Evolutionary conservation across 1,140 invertebrate species (phyloP).

Genomic region (Dreissena rostriformis): DNA sequence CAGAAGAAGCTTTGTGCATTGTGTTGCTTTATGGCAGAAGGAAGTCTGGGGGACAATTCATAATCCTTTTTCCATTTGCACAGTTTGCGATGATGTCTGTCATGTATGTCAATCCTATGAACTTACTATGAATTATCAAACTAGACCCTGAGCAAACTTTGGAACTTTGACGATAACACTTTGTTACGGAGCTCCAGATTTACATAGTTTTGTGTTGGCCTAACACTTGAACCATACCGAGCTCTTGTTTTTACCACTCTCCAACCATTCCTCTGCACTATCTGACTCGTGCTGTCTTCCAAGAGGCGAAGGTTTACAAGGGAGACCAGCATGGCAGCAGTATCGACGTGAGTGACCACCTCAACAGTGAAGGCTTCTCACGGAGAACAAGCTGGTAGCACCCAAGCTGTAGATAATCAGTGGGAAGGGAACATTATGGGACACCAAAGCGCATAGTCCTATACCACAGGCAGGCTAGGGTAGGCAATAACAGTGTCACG

Average conservation of each 20-base stretch:
- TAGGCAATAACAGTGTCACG: slow-evolving; percentile 21
- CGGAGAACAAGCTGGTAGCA: slow-evolving; percentile 77
- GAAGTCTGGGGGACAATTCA: too few relatives aligned
- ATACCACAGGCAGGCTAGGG: slow-evolving; percentile 77
- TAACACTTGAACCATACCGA: too few relatives aligned
- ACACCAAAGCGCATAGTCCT: slow-evolving; percentile 59
- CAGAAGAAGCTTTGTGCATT: neutral
- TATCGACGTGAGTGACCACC: slow-evolving; percentile 83
- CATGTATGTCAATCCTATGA: slow-evolving; percentile 49
- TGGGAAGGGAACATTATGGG: slow-evolving; percentile 38
- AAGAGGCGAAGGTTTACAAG: slow-evolving; percentile 73
- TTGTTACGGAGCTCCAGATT: too few relatives aligned
- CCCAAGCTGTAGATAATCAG: too few relatives aligned
- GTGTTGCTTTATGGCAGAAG: neutral
- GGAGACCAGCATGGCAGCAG: slow-evolving; percentile 83
- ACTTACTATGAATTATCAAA: neutral
- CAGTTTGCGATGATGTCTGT: slow-evolving; percentile 34
- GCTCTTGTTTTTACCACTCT: neutral
- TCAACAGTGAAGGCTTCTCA: slow-evolving; percentile 81
- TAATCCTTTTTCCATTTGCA: too few relatives aligned
- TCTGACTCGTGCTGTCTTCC: neutral
- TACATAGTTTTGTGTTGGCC: too few relatives aligned
- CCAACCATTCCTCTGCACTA: neutral
- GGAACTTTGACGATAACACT: neutral
- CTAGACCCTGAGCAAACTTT: slow-evolving; percentile 38